Evolutionary conservation across 2,113 vertebrate genomes (phyloP).

Genomic region (Felis chaus): DNA sequence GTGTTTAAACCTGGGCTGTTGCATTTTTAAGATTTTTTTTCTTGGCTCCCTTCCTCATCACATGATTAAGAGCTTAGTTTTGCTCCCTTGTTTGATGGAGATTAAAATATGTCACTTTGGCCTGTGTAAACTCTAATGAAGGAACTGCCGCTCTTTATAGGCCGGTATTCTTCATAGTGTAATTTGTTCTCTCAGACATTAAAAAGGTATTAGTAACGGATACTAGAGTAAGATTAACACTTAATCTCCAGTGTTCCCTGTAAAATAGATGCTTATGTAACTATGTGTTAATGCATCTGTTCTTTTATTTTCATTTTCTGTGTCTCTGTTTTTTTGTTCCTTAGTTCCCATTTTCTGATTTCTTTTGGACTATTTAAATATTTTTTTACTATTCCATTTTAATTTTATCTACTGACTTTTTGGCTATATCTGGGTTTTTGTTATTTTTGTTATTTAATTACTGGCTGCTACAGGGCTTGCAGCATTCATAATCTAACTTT

Average conservation of each 20-base stretch:
- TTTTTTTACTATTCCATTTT: neutral
- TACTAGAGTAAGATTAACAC: neutral
- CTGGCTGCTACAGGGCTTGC: neutral
- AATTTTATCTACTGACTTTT: neutral
- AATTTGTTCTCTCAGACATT: neutral
- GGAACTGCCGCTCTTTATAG: neutral
- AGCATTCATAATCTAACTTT: neutral
- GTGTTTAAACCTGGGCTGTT: neutral
- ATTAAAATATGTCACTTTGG: constrained; percentile 9
- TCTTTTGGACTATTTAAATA: neutral
- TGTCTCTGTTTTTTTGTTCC: neutral
- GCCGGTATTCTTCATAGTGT: neutral
- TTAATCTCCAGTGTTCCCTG: neutral
- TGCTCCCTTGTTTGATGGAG: neutral
- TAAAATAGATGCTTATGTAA: neutral
- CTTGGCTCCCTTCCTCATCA: neutral
- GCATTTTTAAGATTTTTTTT: constrained; percentile 17
- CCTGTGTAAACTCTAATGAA: neutral
- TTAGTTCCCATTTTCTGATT: neutral
- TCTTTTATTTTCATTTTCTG: neutral
- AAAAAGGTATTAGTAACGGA: neutral
- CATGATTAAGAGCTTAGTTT: neutral
- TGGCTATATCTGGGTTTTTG: neutral
- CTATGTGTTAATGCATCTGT: neutral
- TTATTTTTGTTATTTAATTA: neutral